Percentiles rank a stretch among this genome's conserved stretches.
Conservation (phyloP, 2,888 invertebrate genomes). For the Pseudoips prasinana region DNA sequence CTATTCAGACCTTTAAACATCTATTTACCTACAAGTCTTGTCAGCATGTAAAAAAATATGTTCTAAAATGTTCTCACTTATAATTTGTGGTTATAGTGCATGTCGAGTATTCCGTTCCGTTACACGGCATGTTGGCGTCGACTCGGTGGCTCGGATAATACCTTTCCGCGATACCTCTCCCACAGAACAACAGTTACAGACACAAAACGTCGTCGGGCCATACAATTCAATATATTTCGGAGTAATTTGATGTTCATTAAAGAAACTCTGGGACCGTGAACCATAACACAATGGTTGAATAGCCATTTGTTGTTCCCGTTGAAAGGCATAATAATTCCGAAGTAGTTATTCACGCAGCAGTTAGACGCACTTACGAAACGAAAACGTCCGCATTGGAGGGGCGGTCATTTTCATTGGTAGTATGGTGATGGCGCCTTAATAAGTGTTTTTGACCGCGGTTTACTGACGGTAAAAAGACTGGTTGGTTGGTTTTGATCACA, state of each 20-base stretch:
- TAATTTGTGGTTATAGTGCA: constrained; percentile 80
- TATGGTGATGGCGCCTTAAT: constrained; percentile 45
- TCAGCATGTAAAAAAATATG: constrained; percentile 64
- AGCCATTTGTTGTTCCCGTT: constrained; percentile 78
- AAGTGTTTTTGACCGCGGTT: constrained; percentile 34
- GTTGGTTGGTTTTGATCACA: too few relatives aligned
- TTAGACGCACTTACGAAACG: constrained; percentile 73
- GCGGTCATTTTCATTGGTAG: constrained; percentile 49
- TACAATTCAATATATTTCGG: constrained; percentile 80
- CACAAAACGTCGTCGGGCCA: constrained; percentile 74
- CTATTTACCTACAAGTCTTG: constrained; percentile 39
- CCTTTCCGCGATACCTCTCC: constrained; percentile 48
- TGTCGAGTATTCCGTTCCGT: constrained; percentile 78
- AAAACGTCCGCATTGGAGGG: constrained; percentile 58
- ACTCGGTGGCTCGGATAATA: constrained; percentile 65
- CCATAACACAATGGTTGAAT: constrained; percentile 82
- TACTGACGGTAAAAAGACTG: too few relatives aligned
- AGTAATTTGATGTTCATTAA: constrained; percentile 82
- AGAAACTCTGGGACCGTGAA: constrained; percentile 81
- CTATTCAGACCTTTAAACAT: constrained; percentile 2
- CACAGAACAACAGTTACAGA: constrained; percentile 69
- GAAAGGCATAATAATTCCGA: constrained; percentile 75
- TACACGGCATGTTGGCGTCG: constrained; percentile 68
- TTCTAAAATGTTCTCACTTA: constrained; percentile 79
- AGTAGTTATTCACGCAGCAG: constrained; percentile 72